These are phyloP conservation scores for Mimachlamys varia DNA, from an alignment of 2,888 invertebrate genomes.

Conservation along the genomic window DNA sequence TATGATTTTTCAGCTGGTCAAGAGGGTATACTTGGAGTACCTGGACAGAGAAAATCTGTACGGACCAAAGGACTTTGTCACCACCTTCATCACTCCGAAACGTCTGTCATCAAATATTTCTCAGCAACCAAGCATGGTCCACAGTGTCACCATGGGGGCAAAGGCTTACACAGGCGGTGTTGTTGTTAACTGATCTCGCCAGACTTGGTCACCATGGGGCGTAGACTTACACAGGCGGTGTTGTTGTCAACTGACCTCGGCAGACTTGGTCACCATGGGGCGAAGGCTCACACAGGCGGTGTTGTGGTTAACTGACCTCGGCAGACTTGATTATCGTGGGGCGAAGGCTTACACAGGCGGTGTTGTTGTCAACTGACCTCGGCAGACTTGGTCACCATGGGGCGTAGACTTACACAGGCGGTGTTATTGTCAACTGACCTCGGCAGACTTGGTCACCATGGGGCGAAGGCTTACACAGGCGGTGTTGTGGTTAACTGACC, in stretches of 20 bases:
- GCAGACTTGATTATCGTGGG: too few relatives aligned
- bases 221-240: too few relatives aligned
- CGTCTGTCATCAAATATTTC: neutral
- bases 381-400: too few relatives aligned
- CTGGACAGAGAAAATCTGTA: neutral
- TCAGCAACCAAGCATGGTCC: constrained; percentile 23
- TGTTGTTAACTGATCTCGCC: neutral
- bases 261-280: too few relatives aligned
- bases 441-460: too few relatives aligned
- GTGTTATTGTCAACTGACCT: neutral
- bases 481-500: neutral
- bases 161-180: neutral
- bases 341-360: too few relatives aligned
- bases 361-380: neutral
- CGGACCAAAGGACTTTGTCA: constrained; percentile 8
- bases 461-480: too few relatives aligned
- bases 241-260: neutral
- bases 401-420: too few relatives aligned
- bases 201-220: too few relatives aligned
- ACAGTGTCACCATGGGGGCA: neutral
- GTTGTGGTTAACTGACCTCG: neutral
- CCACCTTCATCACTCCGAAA: neutral
- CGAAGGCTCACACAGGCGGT: too few relatives aligned
- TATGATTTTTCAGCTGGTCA: neutral
- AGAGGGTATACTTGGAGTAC: constrained; percentile 6